A percentile compares a stretch with the other conserved stretches of the same genome.
These are phyloP conservation scores for Xylota sylvarum DNA, from an alignment of 2,888 invertebrate species.

Conservation along the genomic window DNA sequence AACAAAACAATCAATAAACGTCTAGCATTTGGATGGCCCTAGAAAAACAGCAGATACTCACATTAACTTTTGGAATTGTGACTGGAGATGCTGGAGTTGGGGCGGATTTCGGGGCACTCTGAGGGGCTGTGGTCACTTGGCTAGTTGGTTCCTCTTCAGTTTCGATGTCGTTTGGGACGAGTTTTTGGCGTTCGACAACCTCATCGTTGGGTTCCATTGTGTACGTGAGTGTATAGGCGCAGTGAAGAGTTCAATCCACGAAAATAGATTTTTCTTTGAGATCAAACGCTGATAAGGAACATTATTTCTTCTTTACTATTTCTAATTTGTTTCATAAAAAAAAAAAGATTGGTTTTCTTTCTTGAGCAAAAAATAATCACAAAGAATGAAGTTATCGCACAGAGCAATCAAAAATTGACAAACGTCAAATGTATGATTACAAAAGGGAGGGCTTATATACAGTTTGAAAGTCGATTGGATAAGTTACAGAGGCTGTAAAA, in stretches of 20 bases:
- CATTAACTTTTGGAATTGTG: conserved; percentile 82
- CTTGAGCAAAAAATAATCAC: conserved; percentile 75
- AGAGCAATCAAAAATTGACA: conserved; percentile 79
- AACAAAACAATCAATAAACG: conserved; percentile 2
- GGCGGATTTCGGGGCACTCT: conserved; percentile 82
- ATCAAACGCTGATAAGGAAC: conserved; percentile 69
- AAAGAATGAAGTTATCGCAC: conserved; percentile 60
- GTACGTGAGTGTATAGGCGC: conserved; percentile 9
- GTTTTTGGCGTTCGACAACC: conserved; percentile 84
- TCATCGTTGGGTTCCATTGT: conserved; percentile 85
- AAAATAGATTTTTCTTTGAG: conserved; percentile 38
- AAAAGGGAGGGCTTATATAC: conserved; percentile 85
- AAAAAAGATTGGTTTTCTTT: conserved; percentile 47
- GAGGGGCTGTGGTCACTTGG: conserved; percentile 79
- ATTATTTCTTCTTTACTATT: conserved; percentile 44
- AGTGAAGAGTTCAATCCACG: conserved; percentile 11
- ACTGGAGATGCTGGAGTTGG: conserved; percentile 83
- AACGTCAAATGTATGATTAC: conserved; percentile 87
- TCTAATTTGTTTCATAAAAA: conserved; percentile 49
- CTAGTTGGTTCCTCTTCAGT: conserved; percentile 83
- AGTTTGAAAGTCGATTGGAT: conserved; percentile 32
- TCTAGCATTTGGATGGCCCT: background rate
- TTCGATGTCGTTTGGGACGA: conserved; percentile 84
- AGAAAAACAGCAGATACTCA: conserved; percentile 46
- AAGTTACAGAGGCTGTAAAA: background rate